Evolutionary conservation across 2,113 vertebrate genomes (phyloP), one percentile per base, ranked within the genome.

Genomic region (Phyllostomus discolor): DNA sequence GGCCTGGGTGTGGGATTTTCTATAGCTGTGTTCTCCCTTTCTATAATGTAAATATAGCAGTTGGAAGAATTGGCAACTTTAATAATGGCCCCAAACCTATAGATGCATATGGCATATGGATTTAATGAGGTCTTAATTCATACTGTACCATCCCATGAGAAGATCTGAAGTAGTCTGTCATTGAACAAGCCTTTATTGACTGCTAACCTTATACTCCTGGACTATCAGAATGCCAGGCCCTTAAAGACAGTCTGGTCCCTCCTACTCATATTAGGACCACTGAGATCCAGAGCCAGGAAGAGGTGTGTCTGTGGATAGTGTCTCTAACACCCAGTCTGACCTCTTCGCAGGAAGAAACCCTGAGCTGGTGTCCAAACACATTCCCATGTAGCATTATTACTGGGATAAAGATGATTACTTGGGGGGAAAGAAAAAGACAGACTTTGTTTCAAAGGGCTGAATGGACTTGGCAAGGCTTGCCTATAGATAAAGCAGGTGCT

Each of bases 1-100:
- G 97, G 96, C 31, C 10, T 62, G 85, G 95, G 84, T 93, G 96
- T 93, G 92, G 96, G 95, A 50, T 93, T 97, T 96, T 98, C 95
- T 79, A n/a, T 1, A 26, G 24, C 93, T 69, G 88, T 88, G 28
- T 79, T 64, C 31, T 70, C n/a, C 52, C 0, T 3, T 92, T 96
- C 76, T 72, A 73, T 82, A 80, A 93, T 54, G 59, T 76, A 88
- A 92, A 90, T 66, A 86, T 1, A 83, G 26, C 70, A 82, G 73
- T 73, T 93, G 57, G 75, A 91, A 97, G 80, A 70, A 59, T 14
- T 79, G 75, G 31, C 76, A 73, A 84, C 10, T 95, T 52, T 46
- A 46, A 92, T 19, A 3, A 67, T 69, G 7, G 17, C 90, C 59
- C 46, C 57, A 76, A 92, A 90, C 66, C 46, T 78, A 52, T 7